A percentile compares a stretch with the other conserved stretches of the same genome.
Conservation (phyloP, 2,797 vertebrate genomes). For the Philypnodon macrostomus region DNA sequence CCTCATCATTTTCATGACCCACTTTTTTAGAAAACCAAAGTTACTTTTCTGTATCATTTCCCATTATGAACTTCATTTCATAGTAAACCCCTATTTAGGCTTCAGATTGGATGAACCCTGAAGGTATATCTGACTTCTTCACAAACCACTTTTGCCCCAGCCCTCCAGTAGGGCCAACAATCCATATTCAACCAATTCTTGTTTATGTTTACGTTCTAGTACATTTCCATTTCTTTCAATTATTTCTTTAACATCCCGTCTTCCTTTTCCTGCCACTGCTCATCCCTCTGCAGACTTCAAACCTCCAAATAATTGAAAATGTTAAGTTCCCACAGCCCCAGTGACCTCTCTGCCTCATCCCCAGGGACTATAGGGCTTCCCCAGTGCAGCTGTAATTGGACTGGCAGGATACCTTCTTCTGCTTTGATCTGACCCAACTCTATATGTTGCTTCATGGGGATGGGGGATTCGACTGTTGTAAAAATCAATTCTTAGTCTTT, state of each 20-base stretch:
- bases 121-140: too few relatives aligned
- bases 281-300: slow-evolving; percentile 52
- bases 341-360: slow-evolving; percentile 58
- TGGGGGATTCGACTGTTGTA: slow-evolving; percentile 24
- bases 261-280: slow-evolving; percentile 23
- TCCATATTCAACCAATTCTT: too few relatives aligned
- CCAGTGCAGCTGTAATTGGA: slow-evolving; percentile 65
- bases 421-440: slow-evolving; percentile 52
- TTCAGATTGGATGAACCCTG: too few relatives aligned
- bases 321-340: slow-evolving; percentile 66
- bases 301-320: slow-evolving; percentile 65
- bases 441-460: slow-evolving; percentile 30
- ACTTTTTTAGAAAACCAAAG: too few relatives aligned
- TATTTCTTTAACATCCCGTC: slow-evolving; percentile 26
- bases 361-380: slow-evolving; percentile 49
- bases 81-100: too few relatives aligned
- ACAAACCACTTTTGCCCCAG: too few relatives aligned
- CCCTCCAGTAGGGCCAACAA: too few relatives aligned
- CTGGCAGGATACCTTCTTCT: slow-evolving; percentile 62
- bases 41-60: too few relatives aligned
- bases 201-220: not conserved
- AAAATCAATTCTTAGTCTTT: not conserved
- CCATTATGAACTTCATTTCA: too few relatives aligned
- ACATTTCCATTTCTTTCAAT: slow-evolving; percentile 16
- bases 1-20: too few relatives aligned